Conservation (phyloP, 2,888 invertebrate species). For the Xestia c-nigrum region DNA sequence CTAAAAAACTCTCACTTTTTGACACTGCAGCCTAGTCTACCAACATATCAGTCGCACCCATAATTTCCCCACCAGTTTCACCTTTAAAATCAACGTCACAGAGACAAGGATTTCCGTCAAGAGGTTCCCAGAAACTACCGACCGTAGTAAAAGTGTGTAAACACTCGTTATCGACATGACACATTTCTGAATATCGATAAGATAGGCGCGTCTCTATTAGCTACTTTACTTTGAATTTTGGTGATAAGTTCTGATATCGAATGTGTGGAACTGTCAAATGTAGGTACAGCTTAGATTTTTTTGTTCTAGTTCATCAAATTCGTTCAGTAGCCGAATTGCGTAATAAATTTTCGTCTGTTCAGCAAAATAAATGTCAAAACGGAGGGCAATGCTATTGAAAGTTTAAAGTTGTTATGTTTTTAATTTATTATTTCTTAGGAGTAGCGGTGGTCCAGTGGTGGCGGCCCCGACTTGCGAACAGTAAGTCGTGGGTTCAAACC, state of each 20-base stretch:
- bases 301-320: neutral
- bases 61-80: neutral
- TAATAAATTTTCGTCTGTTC: neutral
- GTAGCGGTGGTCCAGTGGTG: too few relatives aligned
- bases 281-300: neutral
- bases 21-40: neutral
- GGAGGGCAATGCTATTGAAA: neutral
- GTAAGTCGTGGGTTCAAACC: too few relatives aligned
- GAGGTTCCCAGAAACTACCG: constrained; percentile 64
- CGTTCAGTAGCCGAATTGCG: neutral
- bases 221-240: constrained; percentile 56
- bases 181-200: constrained; percentile 66
- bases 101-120: constrained; percentile 44
- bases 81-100: constrained; percentile 18
- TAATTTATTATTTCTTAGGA: neutral
- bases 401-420: neutral
- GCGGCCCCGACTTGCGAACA: too few relatives aligned
- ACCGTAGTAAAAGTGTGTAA: constrained; percentile 37
- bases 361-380: neutral
- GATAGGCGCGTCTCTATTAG: constrained; percentile 50
- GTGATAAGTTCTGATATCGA: constrained; percentile 40
- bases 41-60: constrained; percentile 7
- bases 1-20: neutral
- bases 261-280: neutral
- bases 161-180: constrained; percentile 66